Base-by-base conservation (phyloP, 2,888 invertebrate genomes). In the Lutraria lutraria region DNA sequence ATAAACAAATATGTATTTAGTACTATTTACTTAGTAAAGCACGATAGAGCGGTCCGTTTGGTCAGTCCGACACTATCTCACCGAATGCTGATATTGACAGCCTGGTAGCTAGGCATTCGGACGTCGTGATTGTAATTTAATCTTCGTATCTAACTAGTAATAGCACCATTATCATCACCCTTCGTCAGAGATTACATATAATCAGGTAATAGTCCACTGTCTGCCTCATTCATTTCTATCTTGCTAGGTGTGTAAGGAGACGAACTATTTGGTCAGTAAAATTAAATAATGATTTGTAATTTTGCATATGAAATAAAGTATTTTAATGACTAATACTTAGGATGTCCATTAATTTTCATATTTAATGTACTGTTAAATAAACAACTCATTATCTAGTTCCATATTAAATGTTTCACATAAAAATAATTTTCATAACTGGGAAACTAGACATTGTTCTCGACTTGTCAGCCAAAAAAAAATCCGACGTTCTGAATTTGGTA, bases 1-100 rank as follows among this genome's bases (percentile, higher is more conserved):
- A 34, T 76, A 31, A 76, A 31, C 76, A 34, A 76, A 34, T 76
- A 31, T 76, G 76, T 76, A 34, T 76, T 76, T 76, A 76, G 76
- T 31, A 76, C 15, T 76, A 76, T 76, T 76, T 76, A 76, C 76
- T 31, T 15, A 19, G 19, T 34, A 13, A 8, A 31, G 31, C 19
- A 16, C 31, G 31, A 76, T 76, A 76, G 13, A 16, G 15, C 4
- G 16, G 31, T 31, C 63, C 63, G 25, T 76, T 76, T 76, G 34
- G 76, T 76, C 10, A 34, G 76, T 13, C 76, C 34, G 76, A 34
- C 76, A 10, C 0, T 76, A 76, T 76, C 76, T 76, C 76, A 13
- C 19, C 15, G 31, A 13, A 31, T 31, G 19, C 6, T 31, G 76
- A 76, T 76, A 76, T 34, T 6, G 34, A 31, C 3, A 13, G 3